phyloP scores from a whole-genome alignment of 64 coral and sea anemone genomes.

The Porites australiensis region DNA sequence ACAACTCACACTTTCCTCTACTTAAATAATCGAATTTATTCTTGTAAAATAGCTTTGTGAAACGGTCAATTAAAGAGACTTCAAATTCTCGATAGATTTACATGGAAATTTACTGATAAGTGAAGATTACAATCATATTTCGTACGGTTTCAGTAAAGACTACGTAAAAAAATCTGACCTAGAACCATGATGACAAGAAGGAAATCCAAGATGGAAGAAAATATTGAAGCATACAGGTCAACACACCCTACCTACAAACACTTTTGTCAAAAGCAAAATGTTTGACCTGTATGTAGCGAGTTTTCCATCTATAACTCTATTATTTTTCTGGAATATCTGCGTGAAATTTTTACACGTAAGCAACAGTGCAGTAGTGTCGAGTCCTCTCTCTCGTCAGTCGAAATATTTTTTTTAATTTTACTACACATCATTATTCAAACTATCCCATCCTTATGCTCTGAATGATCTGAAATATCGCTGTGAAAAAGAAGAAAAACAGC shows the following conservation, averaged over 20 bases:
- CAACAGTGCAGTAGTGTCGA: neutral
- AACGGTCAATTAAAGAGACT: conserved; percentile 13
- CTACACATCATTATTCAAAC: neutral
- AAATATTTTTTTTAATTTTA: conserved; percentile 5
- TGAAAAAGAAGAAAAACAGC: conserved; percentile 40
- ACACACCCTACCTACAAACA: neutral
- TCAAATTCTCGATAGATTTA: neutral
- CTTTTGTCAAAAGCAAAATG: neutral
- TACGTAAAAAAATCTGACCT: neutral
- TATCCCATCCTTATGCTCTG: conserved; percentile 94
- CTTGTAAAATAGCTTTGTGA: conserved; percentile 37
- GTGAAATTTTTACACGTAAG: conserved; percentile 22
- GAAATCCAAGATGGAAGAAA: no score
- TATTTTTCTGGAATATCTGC: neutral
- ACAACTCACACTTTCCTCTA: neutral
- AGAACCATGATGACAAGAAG: no score
- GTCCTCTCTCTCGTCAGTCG: conserved; percentile 12
- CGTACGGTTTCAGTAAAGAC: neutral
- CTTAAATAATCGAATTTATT: conserved; percentile 54
- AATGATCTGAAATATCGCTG: conserved; percentile 97
- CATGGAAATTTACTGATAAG: neutral
- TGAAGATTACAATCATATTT: neutral
- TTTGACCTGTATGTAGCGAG: neutral
- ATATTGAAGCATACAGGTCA: neutral
- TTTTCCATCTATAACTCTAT: neutral